Base-by-base conservation (phyloP, 2,888 invertebrate genomes). In the Escarpia spicata region DNA sequence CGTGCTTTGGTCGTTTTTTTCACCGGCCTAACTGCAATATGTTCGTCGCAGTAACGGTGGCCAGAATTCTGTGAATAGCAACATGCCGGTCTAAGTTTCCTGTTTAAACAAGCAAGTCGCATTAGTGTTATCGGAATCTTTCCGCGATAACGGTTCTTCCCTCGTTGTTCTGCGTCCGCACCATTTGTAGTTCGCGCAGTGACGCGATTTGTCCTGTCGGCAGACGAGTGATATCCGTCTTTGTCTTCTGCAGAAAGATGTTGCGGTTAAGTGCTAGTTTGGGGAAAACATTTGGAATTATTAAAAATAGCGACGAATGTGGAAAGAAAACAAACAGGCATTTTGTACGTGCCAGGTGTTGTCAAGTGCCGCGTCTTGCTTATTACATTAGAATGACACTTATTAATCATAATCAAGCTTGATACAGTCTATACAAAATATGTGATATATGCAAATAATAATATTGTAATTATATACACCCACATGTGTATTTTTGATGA, bases 101-200 rank as follows among this genome's bases (percentile, higher is more conserved):
- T 75, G 75, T 75, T 75, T 75, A 26, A 75, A 75, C 75, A 75
- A 75, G 75, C 75, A 75, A 75, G 75, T 75, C 75, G 75, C 75
- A 75, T 75, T 75, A 75, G 75, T 75, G 75, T 75, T 75, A 75
- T 75, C 75, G 19, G 75, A 75, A n/a, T 75, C 26, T 6, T 75
- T 75, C 75, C n/a, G 19, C 26, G 75, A 26, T 75, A 75, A 6
- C 75, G 75, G 15, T 75, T 6, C 75, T 75, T 75, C 52, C 52
- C 52, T 9, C 52, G 52, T 15, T 15, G 52, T 75, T 75, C 19
- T 75, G 75, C 4, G n/a, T 4, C n/a, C 19, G 19, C 75, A 26
- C 75, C 75, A 75, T 75, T 75, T 26, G 75, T 75, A 26, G 6
- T 75, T 26, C 26, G n/a, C 75, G 26, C 26, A 6, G 26, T 75